A percentile compares a stretch with the other conserved stretches of the same genome.
These are phyloP conservation scores for Caenorhabditis elegans DNA, from an alignment of 1,140 invertebrate species.

Conservation along the genomic window DNA sequence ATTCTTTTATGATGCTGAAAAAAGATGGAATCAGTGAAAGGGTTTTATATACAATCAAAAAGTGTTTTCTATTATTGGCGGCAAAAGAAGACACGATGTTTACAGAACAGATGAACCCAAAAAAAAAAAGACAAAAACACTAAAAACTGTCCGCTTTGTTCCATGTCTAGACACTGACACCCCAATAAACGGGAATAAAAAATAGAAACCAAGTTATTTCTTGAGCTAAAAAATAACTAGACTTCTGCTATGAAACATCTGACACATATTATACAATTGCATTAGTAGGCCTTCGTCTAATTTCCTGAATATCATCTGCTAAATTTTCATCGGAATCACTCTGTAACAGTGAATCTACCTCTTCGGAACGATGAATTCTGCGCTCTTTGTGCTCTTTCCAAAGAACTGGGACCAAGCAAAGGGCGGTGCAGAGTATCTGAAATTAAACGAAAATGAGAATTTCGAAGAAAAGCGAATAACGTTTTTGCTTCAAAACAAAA, in stretches of 20 bases:
- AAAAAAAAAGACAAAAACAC: neutral
- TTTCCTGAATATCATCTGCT: conserved; percentile 4
- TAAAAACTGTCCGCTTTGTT: neutral
- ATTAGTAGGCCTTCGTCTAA: conserved; percentile 17
- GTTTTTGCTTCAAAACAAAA: neutral
- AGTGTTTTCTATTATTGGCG: neutral
- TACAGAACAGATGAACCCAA: neutral
- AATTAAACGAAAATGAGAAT: too few species aligned
- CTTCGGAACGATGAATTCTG: neutral
- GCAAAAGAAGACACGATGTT: neutral
- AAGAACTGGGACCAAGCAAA: neutral
- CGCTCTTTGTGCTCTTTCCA: neutral
- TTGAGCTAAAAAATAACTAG: too few species aligned
- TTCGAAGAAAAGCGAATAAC: too few species aligned
- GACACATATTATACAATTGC: neutral
- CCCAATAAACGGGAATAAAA: too few species aligned
- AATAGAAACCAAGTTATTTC: too few species aligned
- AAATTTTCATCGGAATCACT: conserved; percentile 8
- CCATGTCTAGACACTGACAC: too few species aligned
- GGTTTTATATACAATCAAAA: too few species aligned
- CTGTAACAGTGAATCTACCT: neutral
- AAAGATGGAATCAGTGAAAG: too few species aligned
- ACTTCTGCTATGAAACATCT: too few species aligned
- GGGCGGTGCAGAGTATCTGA: neutral
- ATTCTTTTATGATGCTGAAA: neutral